Evolutionary conservation across 1,140 invertebrate genomes (phyloP), one percentile per base, ranked within the genome.

Genomic region (Drosophila sp.): DNA sequence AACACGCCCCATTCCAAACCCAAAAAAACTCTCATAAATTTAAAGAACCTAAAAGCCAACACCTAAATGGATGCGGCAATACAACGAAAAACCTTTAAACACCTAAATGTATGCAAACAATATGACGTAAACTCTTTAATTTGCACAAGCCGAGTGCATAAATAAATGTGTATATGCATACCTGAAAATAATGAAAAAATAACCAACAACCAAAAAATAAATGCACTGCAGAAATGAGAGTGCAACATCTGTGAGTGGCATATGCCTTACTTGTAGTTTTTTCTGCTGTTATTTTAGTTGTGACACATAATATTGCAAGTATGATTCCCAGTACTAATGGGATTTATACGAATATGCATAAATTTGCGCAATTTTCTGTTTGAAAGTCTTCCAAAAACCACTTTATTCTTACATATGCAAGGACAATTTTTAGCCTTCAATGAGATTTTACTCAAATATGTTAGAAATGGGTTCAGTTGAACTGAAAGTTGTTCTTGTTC

Each of bases 291-390:
- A 41, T 29, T 71, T 63, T 68, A 70, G 76, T 72, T 70, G 65
- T 71, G 58, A 73, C 80, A 83, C 76, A 87, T 87, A 87, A 89
- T 87, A 89, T 77, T 73, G 71, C 76, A 66, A 60, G 64, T 63
- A 38, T 74, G 58, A 40, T 58, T 32, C 25, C 47, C 61, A 17
- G 23, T 23, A 10, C 4, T 8, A 29, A 30, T 61, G 35, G 11
- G 44, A 50, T 50, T 50, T 50, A 50, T 50, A 10, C 44, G 44
- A 50, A 25, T 50, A 27, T 50, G 23, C 5, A 6, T 6, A 23
- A 27, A 27, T 50, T 50, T 27, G 44, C 10, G 3, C 23, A 50
- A 27, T 7, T 8, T 27, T 3, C 6, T 50, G 7, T 10, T 1
- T 50, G 44, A 27, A 47, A 47, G 25, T 5, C 23, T 7, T 8